phyloP scores from a whole-genome alignment of 2,888 invertebrate species.

The Linnaemya vulpina region DNA sequence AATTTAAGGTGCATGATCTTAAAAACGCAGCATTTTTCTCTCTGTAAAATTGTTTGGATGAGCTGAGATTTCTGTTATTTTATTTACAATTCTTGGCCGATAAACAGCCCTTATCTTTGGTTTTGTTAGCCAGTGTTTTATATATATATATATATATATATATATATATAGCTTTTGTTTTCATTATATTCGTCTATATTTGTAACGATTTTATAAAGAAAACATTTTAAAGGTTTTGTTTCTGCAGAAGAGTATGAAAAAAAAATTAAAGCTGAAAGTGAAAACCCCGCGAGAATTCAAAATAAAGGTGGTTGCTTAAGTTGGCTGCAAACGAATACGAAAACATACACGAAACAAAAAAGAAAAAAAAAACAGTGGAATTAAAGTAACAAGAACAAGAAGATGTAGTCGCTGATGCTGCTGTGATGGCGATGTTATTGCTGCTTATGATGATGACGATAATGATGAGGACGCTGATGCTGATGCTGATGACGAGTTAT shows the following conservation, averaged over 20 bases:
- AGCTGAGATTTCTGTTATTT: too few relatives aligned
- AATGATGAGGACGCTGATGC: slow-evolving; percentile 16
- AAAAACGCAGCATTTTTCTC: too few relatives aligned
- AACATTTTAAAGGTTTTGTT: slow-evolving; percentile 25
- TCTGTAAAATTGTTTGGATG: too few relatives aligned
- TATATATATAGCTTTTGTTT: too few relatives aligned
- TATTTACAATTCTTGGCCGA: too few relatives aligned
- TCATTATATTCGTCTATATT: slow-evolving; percentile 7
- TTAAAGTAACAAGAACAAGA: slow-evolving; percentile 59
- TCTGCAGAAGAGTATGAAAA: slow-evolving; percentile 42
- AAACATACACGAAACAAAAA: slow-evolving; percentile 20
- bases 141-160: too few relatives aligned
- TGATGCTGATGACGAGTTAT: slow-evolving; percentile 50
- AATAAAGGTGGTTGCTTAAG: slow-evolving; percentile 53
- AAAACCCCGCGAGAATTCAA: slow-evolving; percentile 78
- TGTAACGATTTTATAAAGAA: slow-evolving; percentile 24
- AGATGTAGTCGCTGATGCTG: slow-evolving; percentile 49
- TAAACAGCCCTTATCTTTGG: background rate
- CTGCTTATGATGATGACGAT: slow-evolving; percentile 40
- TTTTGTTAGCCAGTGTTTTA: slow-evolving; percentile 31
- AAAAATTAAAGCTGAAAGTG: slow-evolving; percentile 78
- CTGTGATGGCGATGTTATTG: slow-evolving; percentile 26
- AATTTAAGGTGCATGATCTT: too few relatives aligned
- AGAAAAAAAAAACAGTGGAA: slow-evolving; percentile 4
- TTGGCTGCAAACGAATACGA: slow-evolving; percentile 30